Base-by-base conservation (phyloP, 2,113 vertebrate species). In the Xiphophorus couchianus region DNA sequence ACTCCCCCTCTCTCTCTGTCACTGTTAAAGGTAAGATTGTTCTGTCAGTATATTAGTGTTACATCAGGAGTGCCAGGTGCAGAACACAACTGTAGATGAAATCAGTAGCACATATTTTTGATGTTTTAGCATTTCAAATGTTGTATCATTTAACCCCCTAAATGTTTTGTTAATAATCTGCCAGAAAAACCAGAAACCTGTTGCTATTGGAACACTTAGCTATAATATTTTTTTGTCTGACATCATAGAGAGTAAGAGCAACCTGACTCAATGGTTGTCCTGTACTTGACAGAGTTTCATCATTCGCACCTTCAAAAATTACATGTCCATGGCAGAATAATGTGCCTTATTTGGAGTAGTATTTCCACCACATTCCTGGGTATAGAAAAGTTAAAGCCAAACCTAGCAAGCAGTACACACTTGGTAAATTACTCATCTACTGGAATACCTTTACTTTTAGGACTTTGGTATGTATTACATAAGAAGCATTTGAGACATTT, bases 21-120 rank as follows among this genome's bases (percentile, higher is more conserved):
- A 3, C 62, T 0, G 91, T 95, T 79, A 92, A 75, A 85, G 93
- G 94, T 95, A 33, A 90, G 82, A 11, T 5, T 7, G 31, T 7
- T 3, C 14, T 62, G 31, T 10, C 19, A 25, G 11, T 58, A n/a
- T 58, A 58, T 58, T 58, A 58, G 51, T 25, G 22, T 9, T 58
- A 58, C 51, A 58, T n/a, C 19, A n/a, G 25, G 22, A 48, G 25
- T n/a, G 22, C 25, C 17, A 25, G 51, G 3, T 25, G 25, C 10
- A 58, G 6, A n/a, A 2, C 7, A 25, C 9, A 48, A 19, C 14
- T 17, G 14, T 48, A 48, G 5, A 48, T 5, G 0, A 19, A 48
- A 19, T 48, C 17, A 19, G 44, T 19, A 44, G 42, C 42, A 44
- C 42, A 44, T 25, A 54, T 54, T 19, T 17, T 25, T 2, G 51